Conservation (phyloP, 1,140 invertebrate species). For the Zaprionus camerounensis region DNA sequence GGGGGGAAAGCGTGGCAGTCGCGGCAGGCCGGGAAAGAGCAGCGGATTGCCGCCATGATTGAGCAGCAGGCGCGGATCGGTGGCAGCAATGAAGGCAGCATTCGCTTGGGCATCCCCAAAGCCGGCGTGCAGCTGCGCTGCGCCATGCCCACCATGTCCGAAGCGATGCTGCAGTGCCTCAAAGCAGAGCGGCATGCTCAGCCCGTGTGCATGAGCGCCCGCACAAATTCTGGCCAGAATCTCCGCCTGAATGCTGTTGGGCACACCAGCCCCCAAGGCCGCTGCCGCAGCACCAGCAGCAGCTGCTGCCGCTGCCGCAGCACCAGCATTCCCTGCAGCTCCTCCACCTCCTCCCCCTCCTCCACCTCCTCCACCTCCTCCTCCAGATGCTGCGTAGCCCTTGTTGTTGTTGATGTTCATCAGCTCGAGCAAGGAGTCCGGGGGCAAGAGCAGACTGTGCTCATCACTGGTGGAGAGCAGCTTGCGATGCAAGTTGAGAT, state of each 20-base stretch:
- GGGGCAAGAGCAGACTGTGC: slow-evolving; percentile 67
- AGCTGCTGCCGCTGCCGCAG: not conserved
- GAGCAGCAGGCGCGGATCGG: slow-evolving; percentile 78
- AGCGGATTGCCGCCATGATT: slow-evolving; percentile 85
- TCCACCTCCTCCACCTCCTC: not conserved
- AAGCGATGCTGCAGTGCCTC: slow-evolving; percentile 86
- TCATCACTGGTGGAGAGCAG: slow-evolving; percentile 90
- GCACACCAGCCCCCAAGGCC: slow-evolving; percentile 7
- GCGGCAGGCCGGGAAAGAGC: slow-evolving; percentile 85
- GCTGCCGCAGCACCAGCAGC: slow-evolving; percentile 39
- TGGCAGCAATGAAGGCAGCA: slow-evolving; percentile 72
- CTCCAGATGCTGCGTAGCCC: slow-evolving; percentile 40
- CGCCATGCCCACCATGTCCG: slow-evolving; percentile 39
- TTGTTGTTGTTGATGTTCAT: slow-evolving; percentile 84
- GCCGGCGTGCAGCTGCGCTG: not conserved
- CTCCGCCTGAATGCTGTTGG: slow-evolving; percentile 89
- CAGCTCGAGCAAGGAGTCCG: slow-evolving; percentile 80
- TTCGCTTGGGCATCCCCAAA: slow-evolving; percentile 40
- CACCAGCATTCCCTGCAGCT: not conserved
- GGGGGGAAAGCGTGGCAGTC: slow-evolving; percentile 82
- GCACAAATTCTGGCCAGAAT: slow-evolving; percentile 92
- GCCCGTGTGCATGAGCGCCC: slow-evolving; percentile 85
- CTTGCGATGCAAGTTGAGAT: slow-evolving; percentile 95
- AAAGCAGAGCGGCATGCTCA: slow-evolving; percentile 85
- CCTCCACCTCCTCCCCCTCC: slow-evolving; percentile 41